phyloP scores from a whole-genome alignment of 1,140 invertebrate genomes.

The Triops longicaudatus region DNA sequence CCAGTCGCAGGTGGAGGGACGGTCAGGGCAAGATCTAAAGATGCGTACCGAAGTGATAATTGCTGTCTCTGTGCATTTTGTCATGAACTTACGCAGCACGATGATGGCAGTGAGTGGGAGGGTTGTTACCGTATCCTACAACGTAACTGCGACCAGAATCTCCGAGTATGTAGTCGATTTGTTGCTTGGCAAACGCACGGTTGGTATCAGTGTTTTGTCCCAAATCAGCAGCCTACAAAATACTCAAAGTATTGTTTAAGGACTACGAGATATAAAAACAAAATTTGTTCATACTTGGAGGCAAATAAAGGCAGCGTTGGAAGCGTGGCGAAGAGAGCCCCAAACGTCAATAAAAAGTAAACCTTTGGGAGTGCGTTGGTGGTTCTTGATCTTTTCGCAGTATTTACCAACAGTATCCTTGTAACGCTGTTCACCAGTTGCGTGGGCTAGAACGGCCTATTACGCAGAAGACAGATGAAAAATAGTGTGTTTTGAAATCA shows the following conservation, averaged over 20 bases:
- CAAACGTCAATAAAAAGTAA: slow-evolving; percentile 49
- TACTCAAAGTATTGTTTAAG: background rate
- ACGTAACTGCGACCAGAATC: slow-evolving; percentile 52
- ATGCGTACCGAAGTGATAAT: background rate
- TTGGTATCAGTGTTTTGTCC: slow-evolving; percentile 37
- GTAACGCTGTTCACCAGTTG: slow-evolving; percentile 39
- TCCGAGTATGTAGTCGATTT: slow-evolving; percentile 55
- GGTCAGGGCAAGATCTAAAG: slow-evolving; percentile 45
- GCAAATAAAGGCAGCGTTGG: slow-evolving; percentile 51
- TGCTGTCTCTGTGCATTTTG: background rate
- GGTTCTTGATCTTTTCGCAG: slow-evolving; percentile 44
- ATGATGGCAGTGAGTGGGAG: slow-evolving; percentile 47
- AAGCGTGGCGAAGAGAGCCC: slow-evolving; percentile 49
- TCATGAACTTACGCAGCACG: slow-evolving; percentile 41
- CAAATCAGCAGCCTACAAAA: slow-evolving; percentile 41
- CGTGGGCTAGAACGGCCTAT: slow-evolving; percentile 45
- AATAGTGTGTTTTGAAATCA: background rate
- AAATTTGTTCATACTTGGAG: slow-evolving; percentile 34
- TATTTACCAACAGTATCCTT: slow-evolving; percentile 44
- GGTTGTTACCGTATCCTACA: slow-evolving; percentile 53
- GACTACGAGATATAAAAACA: background rate
- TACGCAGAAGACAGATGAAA: slow-evolving; percentile 26
- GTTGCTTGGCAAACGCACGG: slow-evolving; percentile 48
- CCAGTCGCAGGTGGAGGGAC: slow-evolving; percentile 47
- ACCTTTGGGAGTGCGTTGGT: slow-evolving; percentile 47